Conservation (phyloP, 2,113 vertebrate species). For the Etheostoma spectabile region DNA sequence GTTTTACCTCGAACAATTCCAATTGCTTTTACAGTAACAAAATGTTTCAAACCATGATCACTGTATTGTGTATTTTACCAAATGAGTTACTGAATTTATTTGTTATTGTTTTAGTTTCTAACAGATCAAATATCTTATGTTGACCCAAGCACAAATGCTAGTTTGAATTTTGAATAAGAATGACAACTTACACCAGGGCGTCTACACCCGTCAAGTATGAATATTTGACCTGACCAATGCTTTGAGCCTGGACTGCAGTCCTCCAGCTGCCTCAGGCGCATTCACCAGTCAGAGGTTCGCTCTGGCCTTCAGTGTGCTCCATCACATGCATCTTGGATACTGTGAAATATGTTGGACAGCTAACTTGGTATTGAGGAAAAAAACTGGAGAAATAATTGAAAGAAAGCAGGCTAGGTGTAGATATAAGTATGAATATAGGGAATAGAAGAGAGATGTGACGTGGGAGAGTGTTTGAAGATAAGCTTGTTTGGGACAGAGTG, state of each 20-base stretch:
- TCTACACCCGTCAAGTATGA: conserved; percentile 24
- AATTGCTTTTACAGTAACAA: neutral
- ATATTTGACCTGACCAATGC: conserved; percentile 13
- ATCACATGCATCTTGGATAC: conserved; percentile 27
- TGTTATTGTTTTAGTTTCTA: neutral
- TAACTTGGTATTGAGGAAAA: conserved; percentile 37
- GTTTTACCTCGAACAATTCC: neutral
- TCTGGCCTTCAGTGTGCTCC: conserved; percentile 13
- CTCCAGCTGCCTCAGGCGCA: conserved; percentile 50
- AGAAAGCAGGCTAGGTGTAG: conserved; percentile 50
- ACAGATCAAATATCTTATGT: conserved; percentile 2
- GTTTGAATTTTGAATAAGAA: conserved; percentile 29
- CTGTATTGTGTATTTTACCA: neutral
- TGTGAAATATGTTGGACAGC: conserved; percentile 45
- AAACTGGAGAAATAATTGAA: conserved; percentile 44
- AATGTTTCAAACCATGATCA: neutral
- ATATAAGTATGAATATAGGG: conserved; percentile 53
- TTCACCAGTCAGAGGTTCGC: conserved; percentile 33
- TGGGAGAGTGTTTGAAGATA: conserved; percentile 43
- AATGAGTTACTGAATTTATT: neutral
- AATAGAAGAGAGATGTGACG: conserved; percentile 37
- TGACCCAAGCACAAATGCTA: neutral
- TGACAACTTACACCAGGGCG: neutral
- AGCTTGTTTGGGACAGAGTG: conserved; percentile 53
- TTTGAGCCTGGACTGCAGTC: conserved; percentile 25